Conservation (phyloP, 2,888 invertebrate species). For the Stenodera caucasica region DNA sequence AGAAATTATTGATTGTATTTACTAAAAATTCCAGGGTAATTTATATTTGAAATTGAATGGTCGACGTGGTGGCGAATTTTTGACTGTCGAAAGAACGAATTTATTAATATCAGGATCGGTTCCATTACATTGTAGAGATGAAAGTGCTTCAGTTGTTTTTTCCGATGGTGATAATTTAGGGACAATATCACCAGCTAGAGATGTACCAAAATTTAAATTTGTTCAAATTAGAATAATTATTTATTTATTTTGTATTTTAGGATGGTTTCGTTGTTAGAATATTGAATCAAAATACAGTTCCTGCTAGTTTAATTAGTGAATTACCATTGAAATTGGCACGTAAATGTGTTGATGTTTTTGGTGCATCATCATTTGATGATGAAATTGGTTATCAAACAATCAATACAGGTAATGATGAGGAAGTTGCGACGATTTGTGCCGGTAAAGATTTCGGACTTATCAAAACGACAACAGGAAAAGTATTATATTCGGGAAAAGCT, state of each 20-base stretch:
- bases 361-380: constrained; percentile 72
- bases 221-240: too few species aligned
- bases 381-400: constrained; percentile 57
- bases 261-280: constrained; percentile 80
- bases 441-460: constrained; percentile 91
- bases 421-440: constrained; percentile 73
- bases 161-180: constrained; percentile 80
- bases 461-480: constrained; percentile 82
- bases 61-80: constrained; percentile 58
- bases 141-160: constrained; percentile 64
- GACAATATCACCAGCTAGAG: constrained; percentile 76
- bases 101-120: constrained; percentile 58
- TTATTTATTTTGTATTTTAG: constrained; percentile 59
- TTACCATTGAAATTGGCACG: constrained; percentile 75
- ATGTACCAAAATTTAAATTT: constrained; percentile 60
- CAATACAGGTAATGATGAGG: constrained; percentile 67
- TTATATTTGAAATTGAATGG: constrained; percentile 73
- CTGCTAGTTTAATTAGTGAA: constrained; percentile 64
- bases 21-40: constrained; percentile 64
- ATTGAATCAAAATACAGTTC: constrained; percentile 64
- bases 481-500: constrained; percentile 86
- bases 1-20: constrained; percentile 18
- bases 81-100: constrained; percentile 61
- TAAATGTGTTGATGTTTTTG: constrained; percentile 77
- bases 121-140: constrained; percentile 54